Evolutionary conservation across 2,113 vertebrate species (phyloP), one percentile per base, ranked within the genome.

Genomic region (Isichthys henryi): DNA sequence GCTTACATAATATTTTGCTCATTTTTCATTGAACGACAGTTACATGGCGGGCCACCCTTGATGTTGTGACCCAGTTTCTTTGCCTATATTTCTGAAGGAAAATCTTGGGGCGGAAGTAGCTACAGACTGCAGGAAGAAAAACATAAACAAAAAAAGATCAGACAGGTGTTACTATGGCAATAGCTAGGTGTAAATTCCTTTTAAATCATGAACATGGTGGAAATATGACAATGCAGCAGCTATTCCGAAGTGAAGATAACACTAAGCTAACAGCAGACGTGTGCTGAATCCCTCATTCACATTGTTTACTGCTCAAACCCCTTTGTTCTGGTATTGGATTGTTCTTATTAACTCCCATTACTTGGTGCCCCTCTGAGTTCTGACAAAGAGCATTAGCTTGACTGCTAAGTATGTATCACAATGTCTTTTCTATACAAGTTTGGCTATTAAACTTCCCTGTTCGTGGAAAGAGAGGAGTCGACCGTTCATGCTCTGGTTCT

Each of bases 111-210:
- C 0, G 3, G n/a, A 10, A 3, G 62, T 10, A 50, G n/a, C 85
- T 35, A 3, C 50, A 23, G 6, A 23, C n/a, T n/a, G 35, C 52
- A 88, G 56, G 31, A 45, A 21, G 52, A 56, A 53, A 52, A 19
- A 50, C n/a, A 52, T 6, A 56, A 35, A 31, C n/a, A 19, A 13
- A 52, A 7, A 56, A 87, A 43, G 5, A 35, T n/a, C 50, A 87
- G 50, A 53, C 56, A 88, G 35, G 52, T n/a, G 86, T 46, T 88
- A 23, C 86, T 46, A 62, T 88, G 86, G 86, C 39, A 88, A 88
- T 88, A 43, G 3, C 9, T 11, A 10, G 56, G 19, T n/a, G 62
- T 11, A 21, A 58, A 87, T 58, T 9, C 0, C 15, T 58, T 45
- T 21, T 21, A 53, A 58, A 43, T 39, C 17, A 62, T 35, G 35